Evolutionary conservation across 2,888 invertebrate genomes (phyloP), one percentile per base, ranked within the genome.

Genomic region (Polydrusus cervinus): DNA sequence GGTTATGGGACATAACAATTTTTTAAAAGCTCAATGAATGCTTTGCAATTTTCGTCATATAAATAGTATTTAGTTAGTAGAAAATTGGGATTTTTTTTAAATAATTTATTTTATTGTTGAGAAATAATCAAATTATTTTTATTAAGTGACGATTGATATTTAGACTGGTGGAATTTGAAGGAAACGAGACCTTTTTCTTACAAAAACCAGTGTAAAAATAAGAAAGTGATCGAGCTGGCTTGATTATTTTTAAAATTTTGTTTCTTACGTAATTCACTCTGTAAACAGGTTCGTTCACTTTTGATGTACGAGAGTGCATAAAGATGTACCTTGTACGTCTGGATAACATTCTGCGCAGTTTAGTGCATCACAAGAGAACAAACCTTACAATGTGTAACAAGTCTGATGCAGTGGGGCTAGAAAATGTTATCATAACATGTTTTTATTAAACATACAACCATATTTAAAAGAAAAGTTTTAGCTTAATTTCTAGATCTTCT

Each of bases 1-100:
- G 34, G 6, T 9, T 34, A 8, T 3, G 10, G 10, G 34, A 10
- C 3, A 34, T 1, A 34, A 34, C 10, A 20, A 51, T 0, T 1
- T 20, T 51, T 20, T 16, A 20, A 51, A 13, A 53, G 57, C 57
- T 60, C 57, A 60, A 60, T 40, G 38, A 60, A 60, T 11, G 57
- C 57, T 60, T 60, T 38, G 30, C 16, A 60, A 25, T 20, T 30
- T 38, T 38, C 57, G 11, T 38, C 14, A 34, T 60, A 18, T 16
- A 34, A n/a, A 3, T 13, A 16, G 13, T 43, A 18, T 60, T 60
- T 60, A 60, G 57, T 60, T 60, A 6, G 10, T 60, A 60, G 57
- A 34, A 53, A 30, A 53, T 25, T 53, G 20, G 20, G 20, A 20
- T 0, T 34, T 34, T 55, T 51, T 25, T 34, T 14, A 34, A 34